Evolutionary conservation across 2,888 invertebrate genomes (phyloP).

Genomic region (Lysandra coridon): DNA sequence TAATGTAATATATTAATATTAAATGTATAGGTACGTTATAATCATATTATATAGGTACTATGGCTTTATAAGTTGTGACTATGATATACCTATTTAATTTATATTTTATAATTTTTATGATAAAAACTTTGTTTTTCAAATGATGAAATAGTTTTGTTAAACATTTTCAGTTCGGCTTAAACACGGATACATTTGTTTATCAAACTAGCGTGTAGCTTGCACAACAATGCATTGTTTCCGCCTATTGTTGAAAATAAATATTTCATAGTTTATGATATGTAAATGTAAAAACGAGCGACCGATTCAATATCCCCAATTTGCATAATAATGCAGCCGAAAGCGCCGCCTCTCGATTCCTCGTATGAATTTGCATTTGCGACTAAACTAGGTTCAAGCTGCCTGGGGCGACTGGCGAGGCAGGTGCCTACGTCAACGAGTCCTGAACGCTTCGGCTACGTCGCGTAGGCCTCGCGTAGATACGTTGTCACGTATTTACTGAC

Average conservation of each 20-base stretch:
- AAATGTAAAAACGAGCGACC: conserved; percentile 33
- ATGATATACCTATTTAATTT: too few species aligned
- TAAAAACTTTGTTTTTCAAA: neutral
- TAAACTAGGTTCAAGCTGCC: conserved; percentile 61
- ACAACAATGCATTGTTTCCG: conserved; percentile 26
- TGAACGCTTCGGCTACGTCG: conserved; percentile 22
- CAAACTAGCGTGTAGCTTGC: neutral
- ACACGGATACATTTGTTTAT: neutral
- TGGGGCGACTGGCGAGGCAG: conserved; percentile 54
- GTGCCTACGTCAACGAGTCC: conserved; percentile 50
- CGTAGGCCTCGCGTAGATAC: conserved; percentile 14
- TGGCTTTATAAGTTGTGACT: too few species aligned
- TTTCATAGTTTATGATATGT: conserved; percentile 32
- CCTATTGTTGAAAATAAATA: conserved; percentile 30
- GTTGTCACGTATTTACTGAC: neutral
- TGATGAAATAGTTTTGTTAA: neutral
- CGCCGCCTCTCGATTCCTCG: conserved; percentile 56
- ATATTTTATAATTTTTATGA: too few species aligned
- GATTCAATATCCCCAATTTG: conserved; percentile 49
- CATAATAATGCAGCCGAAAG: conserved; percentile 57
- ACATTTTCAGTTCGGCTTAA: neutral
- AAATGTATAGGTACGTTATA: too few species aligned
- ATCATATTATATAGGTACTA: too few species aligned
- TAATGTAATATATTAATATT: neutral
- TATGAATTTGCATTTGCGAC: conserved; percentile 67